Percentiles rank a stretch among this genome's conserved stretches.
Evolutionary conservation across 2,888 invertebrate genomes (phyloP).

Genomic region (Dromius quadrimaculatus): DNA sequence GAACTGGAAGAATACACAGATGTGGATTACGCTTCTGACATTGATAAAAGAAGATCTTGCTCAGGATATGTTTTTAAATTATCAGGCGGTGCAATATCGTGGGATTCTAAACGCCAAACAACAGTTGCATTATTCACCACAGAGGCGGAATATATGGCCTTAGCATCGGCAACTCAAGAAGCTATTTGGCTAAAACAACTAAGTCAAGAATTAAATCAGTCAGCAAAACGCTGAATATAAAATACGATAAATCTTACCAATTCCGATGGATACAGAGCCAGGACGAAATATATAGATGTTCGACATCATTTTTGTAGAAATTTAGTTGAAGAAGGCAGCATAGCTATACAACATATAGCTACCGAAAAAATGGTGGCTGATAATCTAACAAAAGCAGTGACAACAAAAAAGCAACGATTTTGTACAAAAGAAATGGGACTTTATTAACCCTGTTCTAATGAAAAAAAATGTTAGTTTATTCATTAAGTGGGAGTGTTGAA

Average conservation of each 20-base stretch:
- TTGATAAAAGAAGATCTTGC: constrained; percentile 39
- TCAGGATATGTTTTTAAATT: constrained; percentile 42
- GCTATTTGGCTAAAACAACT: constrained; percentile 55
- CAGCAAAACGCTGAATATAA: constrained; percentile 3
- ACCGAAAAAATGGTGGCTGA: constrained; percentile 55
- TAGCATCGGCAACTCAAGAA: constrained; percentile 57
- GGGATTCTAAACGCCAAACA: constrained; percentile 53
- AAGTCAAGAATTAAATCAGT: constrained; percentile 31
- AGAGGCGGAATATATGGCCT: constrained; percentile 59
- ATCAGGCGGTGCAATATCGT: constrained; percentile 42
- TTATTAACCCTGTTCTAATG: constrained; percentile 28
- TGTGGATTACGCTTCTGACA: constrained; percentile 35
- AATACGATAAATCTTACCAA: constrained; percentile 53
- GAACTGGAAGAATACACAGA: constrained; percentile 23
- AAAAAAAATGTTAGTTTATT: constrained; percentile 14
- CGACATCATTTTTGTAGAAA: constrained; percentile 55
- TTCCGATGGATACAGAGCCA: constrained; percentile 50
- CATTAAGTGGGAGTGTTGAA: constrained; percentile 42
- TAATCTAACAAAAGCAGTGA: constrained; percentile 61
- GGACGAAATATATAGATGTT: constrained; percentile 57
- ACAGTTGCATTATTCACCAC: constrained; percentile 58
- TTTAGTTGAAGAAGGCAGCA: constrained; percentile 46
- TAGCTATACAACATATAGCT: constrained; percentile 43
- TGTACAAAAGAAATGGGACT: constrained; percentile 44
- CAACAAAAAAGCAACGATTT: constrained; percentile 63